These are phyloP conservation scores for Sabellastarte sp. DNA, from an alignment of 2,888 invertebrate genomes.

Conservation along the genomic window DNA sequence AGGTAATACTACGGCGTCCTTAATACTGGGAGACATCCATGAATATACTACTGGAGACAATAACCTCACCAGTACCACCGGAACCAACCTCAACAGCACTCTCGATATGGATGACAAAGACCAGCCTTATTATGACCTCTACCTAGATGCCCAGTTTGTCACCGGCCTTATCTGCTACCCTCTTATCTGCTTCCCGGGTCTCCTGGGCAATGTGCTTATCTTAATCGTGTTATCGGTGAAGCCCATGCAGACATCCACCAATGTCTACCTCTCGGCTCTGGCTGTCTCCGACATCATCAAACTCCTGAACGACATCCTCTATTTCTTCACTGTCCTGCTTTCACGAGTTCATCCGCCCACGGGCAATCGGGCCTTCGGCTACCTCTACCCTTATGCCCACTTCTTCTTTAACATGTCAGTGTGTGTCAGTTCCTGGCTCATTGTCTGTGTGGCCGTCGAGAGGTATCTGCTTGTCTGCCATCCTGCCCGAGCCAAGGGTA, in stretches of 20 bases:
- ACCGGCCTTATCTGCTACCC: constrained; percentile 50
- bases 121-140: constrained; percentile 35
- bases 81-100: too few species aligned
- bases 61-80: too few species aligned
- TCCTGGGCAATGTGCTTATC: constrained; percentile 46
- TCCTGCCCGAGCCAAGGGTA: constrained; percentile 31
- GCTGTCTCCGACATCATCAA: constrained; percentile 51
- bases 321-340: constrained; percentile 40
- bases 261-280: constrained; percentile 46
- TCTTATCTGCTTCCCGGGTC: constrained; percentile 43
- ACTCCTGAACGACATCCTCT: constrained; percentile 46
- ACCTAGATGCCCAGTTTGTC: constrained; percentile 39
- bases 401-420: constrained; percentile 50
- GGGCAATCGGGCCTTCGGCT: constrained; percentile 37
- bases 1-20: too few species aligned
- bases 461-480: constrained; percentile 50
- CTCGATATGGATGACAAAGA: not conserved
- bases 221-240: constrained; percentile 42
- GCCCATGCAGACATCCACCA: constrained; percentile 48
- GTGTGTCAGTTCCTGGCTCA: constrained; percentile 50
- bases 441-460: constrained; percentile 51
- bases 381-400: constrained; percentile 50
- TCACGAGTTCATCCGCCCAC: constrained; percentile 29
- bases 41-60: too few species aligned
- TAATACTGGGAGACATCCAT: too few species aligned